Conservation (phyloP, 1,140 invertebrate species). For the Rhopalosiphum maidis region DNA sequence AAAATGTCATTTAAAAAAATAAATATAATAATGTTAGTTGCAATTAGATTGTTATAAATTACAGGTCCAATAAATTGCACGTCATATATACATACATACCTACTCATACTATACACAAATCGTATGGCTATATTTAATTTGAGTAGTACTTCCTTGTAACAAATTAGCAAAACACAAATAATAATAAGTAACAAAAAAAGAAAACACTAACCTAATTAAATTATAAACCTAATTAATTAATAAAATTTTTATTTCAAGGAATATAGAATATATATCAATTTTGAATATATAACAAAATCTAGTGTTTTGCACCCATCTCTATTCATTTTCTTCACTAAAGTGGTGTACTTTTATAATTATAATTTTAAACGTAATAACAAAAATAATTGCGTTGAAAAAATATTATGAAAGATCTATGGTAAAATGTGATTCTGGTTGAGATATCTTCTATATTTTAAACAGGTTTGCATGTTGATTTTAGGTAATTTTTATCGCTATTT, state of each 20-base stretch:
- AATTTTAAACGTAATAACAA: background rate
- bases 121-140: background rate
- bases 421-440: background rate
- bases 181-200: background rate
- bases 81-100: background rate
- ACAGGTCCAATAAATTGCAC: background rate
- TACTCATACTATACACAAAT: background rate
- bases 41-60: slow-evolving; percentile 20
- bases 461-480: background rate
- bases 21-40: background rate
- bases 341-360: background rate
- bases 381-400: background rate
- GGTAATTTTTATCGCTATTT: background rate
- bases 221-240: background rate
- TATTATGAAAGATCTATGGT: background rate
- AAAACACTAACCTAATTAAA: background rate
- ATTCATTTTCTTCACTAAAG: background rate
- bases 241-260: background rate
- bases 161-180: background rate
- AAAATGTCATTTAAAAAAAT: background rate
- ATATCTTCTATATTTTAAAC: background rate
- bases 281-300: background rate
- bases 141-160: background rate
- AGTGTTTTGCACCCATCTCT: background rate
- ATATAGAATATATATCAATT: background rate